Percentiles rank a stretch among this genome's conserved stretches.
Evolutionary conservation across 2,888 invertebrate genomes (phyloP).

Genomic region (Hyposoter dolosus): DNA sequence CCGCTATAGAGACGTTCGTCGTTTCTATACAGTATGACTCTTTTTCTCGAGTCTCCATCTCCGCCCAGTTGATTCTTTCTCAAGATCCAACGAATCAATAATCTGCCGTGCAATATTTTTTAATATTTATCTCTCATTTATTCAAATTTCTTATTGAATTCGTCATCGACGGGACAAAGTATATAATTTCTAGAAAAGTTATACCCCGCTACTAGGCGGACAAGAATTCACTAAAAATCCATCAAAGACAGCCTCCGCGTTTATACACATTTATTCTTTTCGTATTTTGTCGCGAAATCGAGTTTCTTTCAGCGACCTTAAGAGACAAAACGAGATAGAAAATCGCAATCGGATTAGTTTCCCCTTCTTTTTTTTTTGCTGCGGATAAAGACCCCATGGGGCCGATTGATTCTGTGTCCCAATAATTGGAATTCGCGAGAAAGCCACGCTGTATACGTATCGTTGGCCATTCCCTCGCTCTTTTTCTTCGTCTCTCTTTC

Average conservation of each 20-base stretch:
- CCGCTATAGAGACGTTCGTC: background rate
- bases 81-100: slow-evolving; percentile 26
- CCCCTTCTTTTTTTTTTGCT: slow-evolving; percentile 1
- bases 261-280: background rate
- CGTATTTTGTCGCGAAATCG: slow-evolving; percentile 54
- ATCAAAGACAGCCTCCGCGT: background rate
- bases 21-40: background rate
- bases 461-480: slow-evolving; percentile 44
- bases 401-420: slow-evolving; percentile 72
- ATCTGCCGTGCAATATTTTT: background rate
- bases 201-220: background rate
- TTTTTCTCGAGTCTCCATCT: slow-evolving; percentile 3
- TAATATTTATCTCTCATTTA: slow-evolving; percentile 28
- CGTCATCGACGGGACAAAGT: background rate
- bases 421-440: slow-evolving; percentile 78
- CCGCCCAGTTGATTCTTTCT: slow-evolving; percentile 3
- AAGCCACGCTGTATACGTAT: slow-evolving; percentile 46
- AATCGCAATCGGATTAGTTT: slow-evolving; percentile 67
- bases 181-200: background rate
- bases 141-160: slow-evolving; percentile 13
- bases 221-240: background rate
- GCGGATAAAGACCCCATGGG: slow-evolving; percentile 54
- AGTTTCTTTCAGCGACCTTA: slow-evolving; percentile 66
- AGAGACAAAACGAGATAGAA: slow-evolving; percentile 45
- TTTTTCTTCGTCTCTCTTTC: slow-evolving; percentile 23